These are phyloP conservation scores for Arctopsyche grandis DNA, from an alignment of 1,140 invertebrate genomes.

Conservation along the genomic window DNA sequence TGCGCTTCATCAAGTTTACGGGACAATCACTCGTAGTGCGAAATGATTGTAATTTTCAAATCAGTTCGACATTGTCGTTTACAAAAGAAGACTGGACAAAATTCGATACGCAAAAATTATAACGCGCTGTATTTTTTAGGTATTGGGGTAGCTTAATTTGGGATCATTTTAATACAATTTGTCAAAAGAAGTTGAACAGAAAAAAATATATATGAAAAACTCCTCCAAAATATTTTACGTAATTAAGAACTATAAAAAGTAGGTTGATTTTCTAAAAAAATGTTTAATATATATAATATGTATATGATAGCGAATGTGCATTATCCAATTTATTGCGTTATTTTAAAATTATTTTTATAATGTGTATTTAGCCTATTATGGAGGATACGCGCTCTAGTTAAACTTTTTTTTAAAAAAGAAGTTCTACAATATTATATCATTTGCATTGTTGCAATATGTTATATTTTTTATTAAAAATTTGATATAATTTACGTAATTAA, in stretches of 20 bases:
- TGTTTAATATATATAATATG: not conserved
- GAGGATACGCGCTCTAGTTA: not conserved
- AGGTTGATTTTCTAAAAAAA: slow-evolving; percentile 3
- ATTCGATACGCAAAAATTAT: no score
- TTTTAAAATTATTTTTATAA: slow-evolving; percentile 7
- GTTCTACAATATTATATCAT: slow-evolving; percentile 16
- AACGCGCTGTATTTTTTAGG: no score
- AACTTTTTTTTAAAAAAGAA: slow-evolving; percentile 28
- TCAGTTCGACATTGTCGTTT: no score
- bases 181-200: no score
- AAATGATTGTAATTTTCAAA: no score
- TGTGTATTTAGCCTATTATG: not conserved
- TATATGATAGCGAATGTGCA: not conserved
- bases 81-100: no score
- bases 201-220: no score
- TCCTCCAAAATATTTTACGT: no score
- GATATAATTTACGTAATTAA: slow-evolving; percentile 9
- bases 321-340: not conserved
- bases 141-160: no score
- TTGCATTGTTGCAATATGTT: slow-evolving; percentile 28
- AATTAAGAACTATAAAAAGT: not conserved
- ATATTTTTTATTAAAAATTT: slow-evolving; percentile 21
- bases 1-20: no score
- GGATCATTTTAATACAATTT: no score
- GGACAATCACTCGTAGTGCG: no score